These are phyloP conservation scores for Apodemus agrarius DNA, from an alignment of 2,797 vertebrate genomes.

Conservation along the genomic window DNA sequence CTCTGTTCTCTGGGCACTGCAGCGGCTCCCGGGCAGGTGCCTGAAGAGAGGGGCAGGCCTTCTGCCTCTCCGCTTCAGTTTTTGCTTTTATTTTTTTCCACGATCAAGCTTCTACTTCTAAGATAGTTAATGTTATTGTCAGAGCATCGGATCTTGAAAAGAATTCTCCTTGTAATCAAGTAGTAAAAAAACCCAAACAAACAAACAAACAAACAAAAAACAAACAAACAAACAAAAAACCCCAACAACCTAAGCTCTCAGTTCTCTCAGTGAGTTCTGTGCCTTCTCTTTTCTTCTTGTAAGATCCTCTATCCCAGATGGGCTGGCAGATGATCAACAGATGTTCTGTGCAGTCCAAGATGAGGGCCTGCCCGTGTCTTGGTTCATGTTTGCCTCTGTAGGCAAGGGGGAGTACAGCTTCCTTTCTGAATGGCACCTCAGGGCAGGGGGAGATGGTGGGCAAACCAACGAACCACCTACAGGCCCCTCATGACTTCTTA, in stretches of 20 bases:
- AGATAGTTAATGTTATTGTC: slow-evolving; percentile 46
- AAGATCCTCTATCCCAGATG: not conserved
- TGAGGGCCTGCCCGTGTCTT: not conserved
- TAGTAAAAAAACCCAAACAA: not conserved
- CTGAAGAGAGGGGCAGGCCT: not conserved
- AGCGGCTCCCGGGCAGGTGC: not conserved
- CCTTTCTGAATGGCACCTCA: not conserved
- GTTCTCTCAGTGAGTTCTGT: not conserved
- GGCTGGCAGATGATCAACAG: not conserved
- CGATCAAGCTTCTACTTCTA: slow-evolving; percentile 32
- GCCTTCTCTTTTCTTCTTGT: not conserved
- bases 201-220: no score
- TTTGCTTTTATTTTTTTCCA: not conserved
- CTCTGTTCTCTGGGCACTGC: not conserved
- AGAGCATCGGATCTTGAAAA: slow-evolving; percentile 59
- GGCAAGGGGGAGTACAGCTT: not conserved
- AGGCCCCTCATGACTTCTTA: not conserved
- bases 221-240: no score
- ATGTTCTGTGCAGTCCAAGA: not conserved
- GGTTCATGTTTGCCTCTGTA: not conserved
- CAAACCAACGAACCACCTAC: not conserved
- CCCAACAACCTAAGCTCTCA: not conserved
- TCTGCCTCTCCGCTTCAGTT: not conserved
- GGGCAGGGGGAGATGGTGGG: not conserved
- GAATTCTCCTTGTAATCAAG: slow-evolving; percentile 41